Conservation (phyloP, 2,113 vertebrate species). For the Anolis sagrei region DNA sequence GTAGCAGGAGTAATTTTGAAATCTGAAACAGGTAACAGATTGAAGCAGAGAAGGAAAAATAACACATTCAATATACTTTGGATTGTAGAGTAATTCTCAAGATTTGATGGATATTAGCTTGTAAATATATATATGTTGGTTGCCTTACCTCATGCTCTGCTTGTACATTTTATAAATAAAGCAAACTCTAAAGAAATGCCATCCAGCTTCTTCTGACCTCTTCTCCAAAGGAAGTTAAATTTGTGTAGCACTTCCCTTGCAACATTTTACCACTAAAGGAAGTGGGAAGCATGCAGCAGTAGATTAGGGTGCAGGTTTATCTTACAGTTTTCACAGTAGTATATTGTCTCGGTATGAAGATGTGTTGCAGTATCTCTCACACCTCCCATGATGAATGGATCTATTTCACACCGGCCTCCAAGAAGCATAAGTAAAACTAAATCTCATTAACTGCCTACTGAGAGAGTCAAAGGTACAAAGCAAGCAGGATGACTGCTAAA, state of each 20-base stretch:
- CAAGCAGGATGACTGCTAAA: background rate
- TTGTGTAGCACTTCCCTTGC: background rate
- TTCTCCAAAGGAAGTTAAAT: background rate
- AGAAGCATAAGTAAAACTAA: background rate
- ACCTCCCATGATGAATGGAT: slow-evolving; percentile 1
- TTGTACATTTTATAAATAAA: background rate
- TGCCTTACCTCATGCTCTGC: background rate
- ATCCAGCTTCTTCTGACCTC: background rate
- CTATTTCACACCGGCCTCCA: background rate
- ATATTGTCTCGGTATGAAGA: background rate
- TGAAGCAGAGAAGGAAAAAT: too few relatives aligned
- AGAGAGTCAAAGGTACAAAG: background rate
- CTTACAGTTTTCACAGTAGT: background rate
- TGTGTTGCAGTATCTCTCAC: background rate
- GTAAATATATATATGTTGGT: background rate
- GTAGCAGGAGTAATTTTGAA: too few relatives aligned
- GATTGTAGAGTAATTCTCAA: background rate
- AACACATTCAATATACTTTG: too few relatives aligned
- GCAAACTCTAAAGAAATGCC: background rate
- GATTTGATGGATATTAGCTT: background rate
- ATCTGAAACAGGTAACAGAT: too few relatives aligned
- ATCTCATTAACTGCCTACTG: background rate
- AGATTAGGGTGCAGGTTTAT: background rate
- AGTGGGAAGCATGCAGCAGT: background rate
- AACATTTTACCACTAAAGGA: background rate